Conservation (phyloP, 2,797 vertebrate genomes). For the Furcifer pardalis region DNA sequence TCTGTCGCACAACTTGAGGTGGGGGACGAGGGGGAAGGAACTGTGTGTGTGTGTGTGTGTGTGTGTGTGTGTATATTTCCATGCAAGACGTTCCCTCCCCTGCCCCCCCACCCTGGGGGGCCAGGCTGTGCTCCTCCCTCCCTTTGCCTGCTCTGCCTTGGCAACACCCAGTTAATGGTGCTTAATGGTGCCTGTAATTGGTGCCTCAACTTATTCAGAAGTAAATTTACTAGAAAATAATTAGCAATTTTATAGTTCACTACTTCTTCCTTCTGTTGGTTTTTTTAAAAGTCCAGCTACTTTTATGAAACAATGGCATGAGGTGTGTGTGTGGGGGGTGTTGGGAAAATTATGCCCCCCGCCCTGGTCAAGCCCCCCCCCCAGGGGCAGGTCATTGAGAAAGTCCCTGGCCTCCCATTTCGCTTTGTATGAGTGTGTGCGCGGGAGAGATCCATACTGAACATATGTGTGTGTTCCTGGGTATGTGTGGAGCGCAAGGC, state of each 20-base stretch:
- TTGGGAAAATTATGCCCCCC: constrained; percentile 47
- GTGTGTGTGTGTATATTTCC: no score
- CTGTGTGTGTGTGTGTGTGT: no score
- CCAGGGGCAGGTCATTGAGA: neutral
- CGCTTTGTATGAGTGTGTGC: constrained; percentile 18
- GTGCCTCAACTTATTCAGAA: constrained; percentile 85
- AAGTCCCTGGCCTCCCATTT: constrained; percentile 17
- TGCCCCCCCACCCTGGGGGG: no score
- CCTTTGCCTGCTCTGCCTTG: constrained; percentile 68
- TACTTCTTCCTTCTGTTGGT: constrained; percentile 79
- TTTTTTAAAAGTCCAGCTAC: constrained; percentile 60
- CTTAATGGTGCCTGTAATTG: constrained; percentile 84
- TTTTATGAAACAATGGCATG: constrained; percentile 61
- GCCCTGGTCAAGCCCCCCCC: no score
- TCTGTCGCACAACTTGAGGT: neutral
- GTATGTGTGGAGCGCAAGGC: constrained; percentile 34
- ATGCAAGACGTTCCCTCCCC: no score
- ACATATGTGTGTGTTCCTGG: neutral
- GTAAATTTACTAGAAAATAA: constrained; percentile 87
- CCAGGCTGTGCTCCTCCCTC: constrained; percentile 46
- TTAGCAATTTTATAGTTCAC: constrained; percentile 87
- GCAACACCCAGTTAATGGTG: constrained; percentile 76
- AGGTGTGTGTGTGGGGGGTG: no score
- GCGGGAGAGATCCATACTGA: neutral
- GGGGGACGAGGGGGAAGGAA: neutral